Conservation (phyloP, 30 jellyfish, hydroid and myxozoan genomes). For the Pelagia noctiluca region DNA sequence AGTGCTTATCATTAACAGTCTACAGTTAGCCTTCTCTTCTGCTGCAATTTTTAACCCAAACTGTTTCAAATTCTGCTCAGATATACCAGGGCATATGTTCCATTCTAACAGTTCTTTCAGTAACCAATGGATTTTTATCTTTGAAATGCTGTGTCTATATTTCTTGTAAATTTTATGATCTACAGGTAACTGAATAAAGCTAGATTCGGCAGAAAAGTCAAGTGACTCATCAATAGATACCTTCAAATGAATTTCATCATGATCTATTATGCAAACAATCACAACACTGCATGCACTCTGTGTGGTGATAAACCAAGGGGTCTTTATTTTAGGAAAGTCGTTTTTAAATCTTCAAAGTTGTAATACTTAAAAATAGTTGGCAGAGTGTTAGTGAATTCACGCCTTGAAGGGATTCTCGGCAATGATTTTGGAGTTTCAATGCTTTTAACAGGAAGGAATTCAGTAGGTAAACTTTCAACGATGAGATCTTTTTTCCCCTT, state of each 20-base stretch:
- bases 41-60: not conserved
- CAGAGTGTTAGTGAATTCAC: not conserved
- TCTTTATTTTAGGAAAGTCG: conserved; percentile 16
- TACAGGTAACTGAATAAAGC: not conserved
- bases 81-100: conserved; percentile 2
- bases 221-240: conserved; percentile 1
- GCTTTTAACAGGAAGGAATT: conserved; percentile 36
- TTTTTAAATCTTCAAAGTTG: conserved; percentile 21
- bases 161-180: not conserved
- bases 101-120: conserved; percentile 3
- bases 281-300: conserved; percentile 12
- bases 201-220: not conserved
- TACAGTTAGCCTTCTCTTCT: not conserved
- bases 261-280: not conserved
- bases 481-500: too few relatives aligned
- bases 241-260: not conserved
- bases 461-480: conserved; percentile 34
- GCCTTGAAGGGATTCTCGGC: conserved; percentile 12
- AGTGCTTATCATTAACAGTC: not conserved
- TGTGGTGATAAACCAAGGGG: conserved; percentile 22
- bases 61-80: not conserved
- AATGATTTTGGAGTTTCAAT: conserved; percentile 26
- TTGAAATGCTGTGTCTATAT: not conserved
- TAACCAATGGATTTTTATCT: not conserved
- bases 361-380: conserved; percentile 9